Percentiles rank a stretch among this genome's conserved stretches.
Evolutionary conservation across 2,113 vertebrate species (phyloP).

Genomic region (Oncorhynchus keta): DNA sequence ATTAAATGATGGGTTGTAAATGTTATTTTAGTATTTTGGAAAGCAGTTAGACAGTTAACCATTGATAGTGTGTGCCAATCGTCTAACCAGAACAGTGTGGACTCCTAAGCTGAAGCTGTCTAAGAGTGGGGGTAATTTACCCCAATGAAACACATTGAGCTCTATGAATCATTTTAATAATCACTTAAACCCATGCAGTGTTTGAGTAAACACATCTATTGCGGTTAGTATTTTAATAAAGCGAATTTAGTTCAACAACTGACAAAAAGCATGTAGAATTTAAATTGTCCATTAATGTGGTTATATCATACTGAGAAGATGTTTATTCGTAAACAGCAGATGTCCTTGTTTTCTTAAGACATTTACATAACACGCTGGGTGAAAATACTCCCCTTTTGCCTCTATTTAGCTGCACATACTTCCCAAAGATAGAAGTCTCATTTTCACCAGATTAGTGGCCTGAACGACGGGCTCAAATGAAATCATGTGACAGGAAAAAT

Average conservation of each 20-base stretch:
- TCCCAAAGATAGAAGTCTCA: slow-evolving; percentile 44
- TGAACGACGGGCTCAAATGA: slow-evolving; percentile 34
- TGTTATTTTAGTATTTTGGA: no score
- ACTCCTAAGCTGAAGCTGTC: no score
- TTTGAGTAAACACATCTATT: slow-evolving; percentile 27
- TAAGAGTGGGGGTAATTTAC: neutral
- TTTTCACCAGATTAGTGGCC: slow-evolving; percentile 43
- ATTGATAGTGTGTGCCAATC: no score
- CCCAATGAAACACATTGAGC: slow-evolving; percentile 4
- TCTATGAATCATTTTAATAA: slow-evolving; percentile 18
- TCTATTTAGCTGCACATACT: slow-evolving; percentile 38
- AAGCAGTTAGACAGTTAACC: no score
- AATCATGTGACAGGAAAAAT: slow-evolving; percentile 46
- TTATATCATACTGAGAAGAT: slow-evolving; percentile 35
- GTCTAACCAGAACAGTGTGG: no score
- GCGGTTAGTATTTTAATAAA: slow-evolving; percentile 32
- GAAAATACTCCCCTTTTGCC: slow-evolving; percentile 21
- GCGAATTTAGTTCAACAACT: slow-evolving; percentile 38
- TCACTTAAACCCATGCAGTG: slow-evolving; percentile 3
- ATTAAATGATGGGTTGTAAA: neutral
- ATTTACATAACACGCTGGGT: slow-evolving; percentile 48
- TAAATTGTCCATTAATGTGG: slow-evolving; percentile 41
- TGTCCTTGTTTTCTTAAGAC: slow-evolving; percentile 50
- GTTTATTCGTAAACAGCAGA: slow-evolving; percentile 51
- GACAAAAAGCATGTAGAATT: slow-evolving; percentile 40